Evolutionary conservation across 2,888 invertebrate genomes (phyloP), one percentile per base, ranked within the genome.

Genomic region (Macropis europaea): DNA sequence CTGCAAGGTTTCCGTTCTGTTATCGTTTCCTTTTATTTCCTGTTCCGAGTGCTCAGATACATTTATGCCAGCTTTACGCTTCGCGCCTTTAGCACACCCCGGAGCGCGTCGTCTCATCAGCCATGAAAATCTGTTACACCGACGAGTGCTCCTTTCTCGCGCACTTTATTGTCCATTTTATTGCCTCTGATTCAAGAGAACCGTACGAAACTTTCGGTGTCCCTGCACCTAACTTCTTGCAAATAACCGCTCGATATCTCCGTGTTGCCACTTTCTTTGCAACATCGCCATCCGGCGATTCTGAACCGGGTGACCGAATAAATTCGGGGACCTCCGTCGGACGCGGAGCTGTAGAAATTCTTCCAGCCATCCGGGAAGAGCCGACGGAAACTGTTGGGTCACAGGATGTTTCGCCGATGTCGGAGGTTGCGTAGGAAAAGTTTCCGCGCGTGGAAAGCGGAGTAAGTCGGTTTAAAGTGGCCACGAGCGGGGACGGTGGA

Each of bases 391-490:
- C 43, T 54, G 63, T 19, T 36, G 15, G 63, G 57, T 54, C 53
- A 59, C 59, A 63, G 57, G 54, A 22, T 40, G 52, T 26, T 68
- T 57, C 28, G 50, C 9, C n/a, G 53, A 42, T 54, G 67, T 38
- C 45, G 28, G 54, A 32, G 59, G 32, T 48, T 24, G 43, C 34
- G 32, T 6, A 15, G 42, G 13, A 38, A 62, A 79, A 75, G 64
- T 77, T 77, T 57, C 36, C 43, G 34, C 52, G 34, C 69, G 72
- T 62, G 59, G 48, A 57, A 64, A 64, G n/a, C 77, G 66, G 32
- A 62, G 67, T 56, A 72, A 75, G 69, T 59, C 47, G 50, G 50
- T 77, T 69, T 68, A 59, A 71, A 77, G 62, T 42, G 62, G 69
- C 26, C 36, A 24, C 45, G 2, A n/a, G 13, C n/a, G 32, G 19